Base-by-base conservation (phyloP, 1,140 invertebrate genomes). In the Drosophila virilis region DNA sequence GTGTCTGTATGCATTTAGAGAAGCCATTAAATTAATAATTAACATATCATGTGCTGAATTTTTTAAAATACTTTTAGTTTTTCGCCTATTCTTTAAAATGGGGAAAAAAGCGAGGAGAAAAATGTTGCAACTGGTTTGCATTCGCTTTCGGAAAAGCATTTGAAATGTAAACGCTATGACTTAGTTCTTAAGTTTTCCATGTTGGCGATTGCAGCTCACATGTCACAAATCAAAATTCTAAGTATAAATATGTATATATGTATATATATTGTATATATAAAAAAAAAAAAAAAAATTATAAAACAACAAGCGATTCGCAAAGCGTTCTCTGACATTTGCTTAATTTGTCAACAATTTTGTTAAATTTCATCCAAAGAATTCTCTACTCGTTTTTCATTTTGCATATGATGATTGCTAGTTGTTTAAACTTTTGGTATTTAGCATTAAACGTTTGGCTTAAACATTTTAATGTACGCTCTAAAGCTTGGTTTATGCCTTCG, bases 171-270 rank as follows among this genome's bases (percentile, higher is more conserved):
- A 83, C 66, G 35, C 80, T 88, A 88, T 88, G 84, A 88, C 84
- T 88, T 88, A 88, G 84, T 80, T 89, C 59, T 84, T 89, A 85
- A 70, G 70, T 85, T 66, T 59, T 69, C 48, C 75, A 73, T 67
- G 52, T 50, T 12, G 50, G 52, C 50, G 37, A 38, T 17, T 10
- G 13, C 57, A 60, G 57, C 54, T 50, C 43, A 68, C 65, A 69
- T 77, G 70, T 77, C 46, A 64, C 59, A 74, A 65, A 69, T 50
- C 54, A 40, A 50, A 68, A 50, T 62, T 37, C 15, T 43, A 66
- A 48, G 64, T 37, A 12, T 33, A 37, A 37, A 54, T 52, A 50
- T 33, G 13, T 42, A 64, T 74, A 46, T 37, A 64, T 74, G 42
- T 37, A 45, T 38, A 62, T 40, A 17, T 17, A 17, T 17, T 17